Evolutionary conservation across 2,888 invertebrate genomes (phyloP).

Genomic region (Acleris sparsana): DNA sequence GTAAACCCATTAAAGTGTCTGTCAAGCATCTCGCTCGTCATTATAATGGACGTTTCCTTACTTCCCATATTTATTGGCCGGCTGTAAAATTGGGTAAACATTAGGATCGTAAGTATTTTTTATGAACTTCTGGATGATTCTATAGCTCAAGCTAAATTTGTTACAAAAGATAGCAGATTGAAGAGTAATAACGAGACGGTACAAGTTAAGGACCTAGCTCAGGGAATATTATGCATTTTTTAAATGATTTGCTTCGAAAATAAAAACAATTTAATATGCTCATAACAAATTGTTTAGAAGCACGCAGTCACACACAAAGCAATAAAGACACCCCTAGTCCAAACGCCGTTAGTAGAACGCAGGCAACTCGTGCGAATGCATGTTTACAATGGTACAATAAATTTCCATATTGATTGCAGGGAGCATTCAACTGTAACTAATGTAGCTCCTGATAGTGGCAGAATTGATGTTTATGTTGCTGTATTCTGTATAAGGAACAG

Average conservation of each 20-base stretch:
- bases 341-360: constrained; percentile 5
- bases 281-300: too few species aligned
- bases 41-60: constrained; percentile 7
- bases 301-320: not conserved
- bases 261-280: too few species aligned
- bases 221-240: too few species aligned
- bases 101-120: too few species aligned
- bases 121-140: too few species aligned
- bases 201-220: too few species aligned
- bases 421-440: constrained; percentile 31
- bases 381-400: constrained; percentile 32
- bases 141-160: too few species aligned
- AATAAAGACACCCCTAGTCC: constrained; percentile 11
- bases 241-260: too few species aligned
- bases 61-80: not conserved
- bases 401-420: constrained; percentile 26
- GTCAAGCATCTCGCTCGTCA: too few species aligned
- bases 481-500: not conserved
- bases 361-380: constrained; percentile 18
- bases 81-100: too few species aligned
- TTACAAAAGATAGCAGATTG: too few species aligned
- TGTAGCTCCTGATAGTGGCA: constrained; percentile 16
- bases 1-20: not conserved
- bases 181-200: too few species aligned
- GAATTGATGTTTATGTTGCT: constrained; percentile 5